These are phyloP conservation scores for Cydia splendana DNA, from an alignment of 1,140 invertebrate species.

Conservation along the genomic window DNA sequence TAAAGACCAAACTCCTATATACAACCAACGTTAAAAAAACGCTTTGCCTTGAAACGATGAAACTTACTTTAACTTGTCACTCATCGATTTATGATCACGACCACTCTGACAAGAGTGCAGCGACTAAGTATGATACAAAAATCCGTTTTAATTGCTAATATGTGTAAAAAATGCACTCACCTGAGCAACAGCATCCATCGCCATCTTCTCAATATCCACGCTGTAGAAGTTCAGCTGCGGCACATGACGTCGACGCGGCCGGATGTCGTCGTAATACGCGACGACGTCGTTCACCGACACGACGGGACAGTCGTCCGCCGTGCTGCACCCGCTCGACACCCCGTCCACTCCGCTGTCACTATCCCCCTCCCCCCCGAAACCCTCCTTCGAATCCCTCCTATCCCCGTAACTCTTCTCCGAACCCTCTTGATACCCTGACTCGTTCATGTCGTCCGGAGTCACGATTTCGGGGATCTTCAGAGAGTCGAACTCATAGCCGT, in stretches of 20 bases:
- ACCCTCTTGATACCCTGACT: constrained; percentile 71
- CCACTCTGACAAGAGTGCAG: no score
- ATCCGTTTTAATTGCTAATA: no score
- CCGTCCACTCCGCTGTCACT: constrained; percentile 73
- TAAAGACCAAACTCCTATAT: no score
- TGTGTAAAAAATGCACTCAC: constrained; percentile 45
- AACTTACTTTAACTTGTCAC: no score
- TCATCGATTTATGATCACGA: no score
- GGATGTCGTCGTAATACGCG: constrained; percentile 75
- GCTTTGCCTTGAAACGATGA: no score
- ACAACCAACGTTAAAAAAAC: no score
- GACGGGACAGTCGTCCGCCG: constrained; percentile 75
- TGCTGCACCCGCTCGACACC: constrained; percentile 68
- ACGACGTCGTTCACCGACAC: constrained; percentile 78
- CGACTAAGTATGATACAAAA: no score
- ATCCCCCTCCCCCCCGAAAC: constrained; percentile 67
- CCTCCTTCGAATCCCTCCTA: constrained; percentile 68
- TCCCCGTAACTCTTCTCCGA: constrained; percentile 70
- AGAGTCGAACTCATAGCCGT: constrained; percentile 67
- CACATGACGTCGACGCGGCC: constrained; percentile 76
- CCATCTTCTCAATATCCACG: constrained; percentile 73
- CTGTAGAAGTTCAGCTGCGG: constrained; percentile 82
- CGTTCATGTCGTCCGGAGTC: constrained; percentile 70
- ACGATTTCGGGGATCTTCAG: constrained; percentile 72
- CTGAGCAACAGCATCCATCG: constrained; percentile 69